phyloP scores from a whole-genome alignment of 2,888 invertebrate genomes.

The Aspidiotus destructor region DNA sequence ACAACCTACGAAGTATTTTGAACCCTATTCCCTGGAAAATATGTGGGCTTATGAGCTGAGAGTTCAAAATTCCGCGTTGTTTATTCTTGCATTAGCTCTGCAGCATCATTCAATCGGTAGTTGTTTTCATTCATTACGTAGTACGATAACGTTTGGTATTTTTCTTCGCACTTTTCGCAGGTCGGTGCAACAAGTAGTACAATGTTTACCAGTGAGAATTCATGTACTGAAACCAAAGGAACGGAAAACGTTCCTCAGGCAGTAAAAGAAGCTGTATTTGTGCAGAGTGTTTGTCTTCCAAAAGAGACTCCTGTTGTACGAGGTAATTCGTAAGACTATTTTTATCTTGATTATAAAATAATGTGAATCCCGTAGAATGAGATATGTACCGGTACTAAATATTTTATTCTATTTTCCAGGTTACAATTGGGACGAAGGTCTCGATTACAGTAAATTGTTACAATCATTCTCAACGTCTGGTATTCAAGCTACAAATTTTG shows the following conservation, averaged over 20 bases:
- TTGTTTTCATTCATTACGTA: too few relatives aligned
- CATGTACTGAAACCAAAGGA: constrained; percentile 13
- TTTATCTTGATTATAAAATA: background rate
- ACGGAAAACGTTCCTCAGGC: constrained; percentile 38
- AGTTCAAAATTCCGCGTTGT: background rate
- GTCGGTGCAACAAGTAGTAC: background rate
- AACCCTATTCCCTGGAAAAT: too few relatives aligned
- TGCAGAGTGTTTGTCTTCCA: constrained; percentile 58
- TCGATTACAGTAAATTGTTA: constrained; percentile 75
- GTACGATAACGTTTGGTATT: too few relatives aligned
- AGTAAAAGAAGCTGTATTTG: constrained; percentile 61
- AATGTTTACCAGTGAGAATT: constrained; percentile 19
- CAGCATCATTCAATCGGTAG: too few relatives aligned
- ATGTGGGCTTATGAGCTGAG: background rate
- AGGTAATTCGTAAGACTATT: constrained; percentile 39
- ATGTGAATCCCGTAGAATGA: background rate
- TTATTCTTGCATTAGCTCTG: too few relatives aligned
- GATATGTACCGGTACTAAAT: background rate
- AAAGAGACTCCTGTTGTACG: constrained; percentile 56
- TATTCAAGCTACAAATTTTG: constrained; percentile 97
- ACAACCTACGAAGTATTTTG: too few relatives aligned
- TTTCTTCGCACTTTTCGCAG: background rate
- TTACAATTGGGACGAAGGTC: constrained; percentile 85
- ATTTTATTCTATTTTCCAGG: constrained; percentile 46
- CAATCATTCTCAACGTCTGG: constrained; percentile 71